These are phyloP conservation scores for Abrostola tripartita DNA, from an alignment of 2,888 invertebrate species.

Conservation along the genomic window DNA sequence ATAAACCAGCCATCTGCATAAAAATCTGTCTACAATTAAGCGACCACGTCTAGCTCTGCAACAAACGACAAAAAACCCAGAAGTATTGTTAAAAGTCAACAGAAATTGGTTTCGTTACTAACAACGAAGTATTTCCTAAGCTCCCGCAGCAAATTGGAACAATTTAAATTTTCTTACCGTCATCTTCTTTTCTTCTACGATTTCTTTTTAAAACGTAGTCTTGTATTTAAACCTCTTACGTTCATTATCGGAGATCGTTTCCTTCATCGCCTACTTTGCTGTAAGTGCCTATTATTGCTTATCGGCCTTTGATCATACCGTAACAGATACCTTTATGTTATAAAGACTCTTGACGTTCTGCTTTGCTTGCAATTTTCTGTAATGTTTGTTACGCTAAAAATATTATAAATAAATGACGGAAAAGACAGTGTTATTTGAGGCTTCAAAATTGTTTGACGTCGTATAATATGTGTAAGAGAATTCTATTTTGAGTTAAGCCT, in stretches of 20 bases:
- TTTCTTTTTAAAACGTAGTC: slow-evolving; percentile 1
- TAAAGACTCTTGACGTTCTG: slow-evolving; percentile 33
- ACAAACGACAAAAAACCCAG: no score
- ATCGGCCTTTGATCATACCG: slow-evolving; percentile 43
- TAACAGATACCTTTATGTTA: slow-evolving; percentile 35
- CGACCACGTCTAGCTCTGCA: no score
- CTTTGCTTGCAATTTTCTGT: not conserved
- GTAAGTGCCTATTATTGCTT: slow-evolving; percentile 50
- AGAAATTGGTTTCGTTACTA: slow-evolving; percentile 3
- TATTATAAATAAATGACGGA: no score
- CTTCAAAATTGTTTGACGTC: no score
- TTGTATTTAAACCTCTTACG: slow-evolving; percentile 26
- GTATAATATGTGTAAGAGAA: no score
- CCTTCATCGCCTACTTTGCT: slow-evolving; percentile 17
- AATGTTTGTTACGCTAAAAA: no score
- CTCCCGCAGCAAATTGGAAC: slow-evolving; percentile 2
- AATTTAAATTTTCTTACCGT: not conserved
- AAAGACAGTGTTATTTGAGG: no score
- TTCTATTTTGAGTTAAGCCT: no score
- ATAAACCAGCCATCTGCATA: no score
- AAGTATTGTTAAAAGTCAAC: not conserved
- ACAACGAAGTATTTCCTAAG: not conserved
- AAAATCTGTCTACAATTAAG: no score
- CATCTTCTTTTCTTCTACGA: not conserved
- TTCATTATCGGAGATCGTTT: slow-evolving; percentile 32